Conservation (phyloP, 2,888 invertebrate genomes). For the Tipula helvola region DNA sequence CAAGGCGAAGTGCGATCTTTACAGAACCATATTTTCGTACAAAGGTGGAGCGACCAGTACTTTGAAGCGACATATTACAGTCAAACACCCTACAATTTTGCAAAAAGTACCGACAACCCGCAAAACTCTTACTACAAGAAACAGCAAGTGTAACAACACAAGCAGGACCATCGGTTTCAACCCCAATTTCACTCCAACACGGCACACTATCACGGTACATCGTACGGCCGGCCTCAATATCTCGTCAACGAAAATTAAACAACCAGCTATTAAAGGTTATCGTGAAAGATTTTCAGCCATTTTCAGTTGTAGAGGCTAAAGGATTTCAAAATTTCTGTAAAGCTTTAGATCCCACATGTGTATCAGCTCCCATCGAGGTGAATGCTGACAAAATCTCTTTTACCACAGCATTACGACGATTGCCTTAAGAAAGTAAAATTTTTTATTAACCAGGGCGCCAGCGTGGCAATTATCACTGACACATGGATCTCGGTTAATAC, state of each 20-base stretch:
- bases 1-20: too few species aligned
- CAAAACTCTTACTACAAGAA: too few species aligned
- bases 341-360: not conserved
- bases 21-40: too few species aligned
- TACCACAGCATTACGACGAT: not conserved
- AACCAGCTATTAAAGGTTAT: not conserved
- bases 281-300: not conserved
- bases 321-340: not conserved
- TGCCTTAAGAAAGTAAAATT: not conserved
- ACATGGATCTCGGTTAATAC: not conserved
- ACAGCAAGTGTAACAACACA: not conserved
- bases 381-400: not conserved
- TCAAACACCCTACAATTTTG: not conserved
- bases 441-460: not conserved
- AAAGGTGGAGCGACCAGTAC: not conserved
- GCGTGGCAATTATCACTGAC: not conserved
- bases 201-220: not conserved
- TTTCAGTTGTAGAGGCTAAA: not conserved
- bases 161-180: too few species aligned
- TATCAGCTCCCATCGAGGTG: not conserved
- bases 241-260: not conserved
- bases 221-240: not conserved
- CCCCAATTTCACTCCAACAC: too few species aligned
- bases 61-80: not conserved
- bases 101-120: not conserved